Percentiles rank a stretch among this genome's conserved stretches.
These are phyloP conservation scores for Patella pellucida DNA, from an alignment of 2,888 invertebrate species.

Conservation along the genomic window DNA sequence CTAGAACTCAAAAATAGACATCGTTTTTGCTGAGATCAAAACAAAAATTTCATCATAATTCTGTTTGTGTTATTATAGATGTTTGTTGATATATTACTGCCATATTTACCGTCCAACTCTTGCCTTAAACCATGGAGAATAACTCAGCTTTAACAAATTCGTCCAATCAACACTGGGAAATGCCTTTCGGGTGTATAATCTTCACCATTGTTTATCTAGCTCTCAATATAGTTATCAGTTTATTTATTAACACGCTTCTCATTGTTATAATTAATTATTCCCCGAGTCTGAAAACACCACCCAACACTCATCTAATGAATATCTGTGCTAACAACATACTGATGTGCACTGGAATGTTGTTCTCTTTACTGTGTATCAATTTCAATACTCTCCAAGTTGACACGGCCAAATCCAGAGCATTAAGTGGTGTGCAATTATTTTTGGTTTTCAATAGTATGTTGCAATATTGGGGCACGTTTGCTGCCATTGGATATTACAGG, in stretches of 20 bases:
- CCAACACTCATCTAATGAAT: constrained; percentile 65
- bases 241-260: constrained; percentile 43
- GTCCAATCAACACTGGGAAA: constrained; percentile 1
- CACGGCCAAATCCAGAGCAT: constrained; percentile 32
- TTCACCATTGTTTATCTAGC: constrained; percentile 23
- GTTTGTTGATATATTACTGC: too few relatives aligned
- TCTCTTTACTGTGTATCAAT: constrained; percentile 49
- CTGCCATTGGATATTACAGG: constrained; percentile 63
- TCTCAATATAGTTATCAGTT: constrained; percentile 26
- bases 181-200: constrained; percentile 19
- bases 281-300: constrained; percentile 63
- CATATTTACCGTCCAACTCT: too few relatives aligned
- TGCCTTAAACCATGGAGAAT: not conserved
- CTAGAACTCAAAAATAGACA: too few relatives aligned
- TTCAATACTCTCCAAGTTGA: constrained; percentile 29
- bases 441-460: constrained; percentile 53
- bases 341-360: constrained; percentile 52
- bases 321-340: constrained; percentile 62
- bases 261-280: constrained; percentile 59
- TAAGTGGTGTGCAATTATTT: constrained; percentile 59
- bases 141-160: not conserved
- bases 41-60: too few relatives aligned
- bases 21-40: too few relatives aligned
- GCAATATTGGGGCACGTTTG: constrained; percentile 64
- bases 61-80: too few relatives aligned